phyloP scores from a whole-genome alignment of 2,797 vertebrate genomes.

The Basileuterus tristriatus region DNA sequence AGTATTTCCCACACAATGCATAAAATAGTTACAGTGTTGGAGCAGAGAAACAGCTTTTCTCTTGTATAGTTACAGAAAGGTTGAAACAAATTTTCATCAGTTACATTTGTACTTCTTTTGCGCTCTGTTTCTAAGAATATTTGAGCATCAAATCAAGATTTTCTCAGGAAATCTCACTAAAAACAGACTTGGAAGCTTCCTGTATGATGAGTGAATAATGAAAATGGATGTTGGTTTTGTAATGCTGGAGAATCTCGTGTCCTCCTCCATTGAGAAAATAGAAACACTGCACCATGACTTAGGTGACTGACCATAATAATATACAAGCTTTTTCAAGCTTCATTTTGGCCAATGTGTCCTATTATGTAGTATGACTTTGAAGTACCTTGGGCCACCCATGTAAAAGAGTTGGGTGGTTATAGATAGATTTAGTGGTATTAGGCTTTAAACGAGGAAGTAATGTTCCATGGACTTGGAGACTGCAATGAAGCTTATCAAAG shows the following conservation, averaged over 20 bases:
- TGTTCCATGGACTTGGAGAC: slow-evolving; percentile 49
- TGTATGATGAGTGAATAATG: neutral
- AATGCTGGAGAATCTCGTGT: neutral
- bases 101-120: neutral
- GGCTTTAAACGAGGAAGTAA: slow-evolving; percentile 59
- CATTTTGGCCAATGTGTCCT: slow-evolving; percentile 36
- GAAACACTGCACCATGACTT: neutral
- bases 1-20: neutral
- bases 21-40: neutral
- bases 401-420: slow-evolving; percentile 61
- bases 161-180: neutral
- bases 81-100: neutral
- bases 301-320: neutral
- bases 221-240: neutral
- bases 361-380: slow-evolving; percentile 55
- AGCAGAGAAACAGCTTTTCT: neutral
- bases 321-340: neutral
- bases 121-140: neutral
- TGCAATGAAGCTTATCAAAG: slow-evolving; percentile 55
- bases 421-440: slow-evolving; percentile 59
- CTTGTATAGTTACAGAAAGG: neutral
- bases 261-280: slow-evolving; percentile 7
- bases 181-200: neutral
- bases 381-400: slow-evolving; percentile 32
- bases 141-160: slow-evolving; percentile 8